A percentile compares a stretch with the other conserved stretches of the same genome.
Evolutionary conservation across 2,888 invertebrate species (phyloP).

Genomic region (Sepioteuthis lessoniana): DNA sequence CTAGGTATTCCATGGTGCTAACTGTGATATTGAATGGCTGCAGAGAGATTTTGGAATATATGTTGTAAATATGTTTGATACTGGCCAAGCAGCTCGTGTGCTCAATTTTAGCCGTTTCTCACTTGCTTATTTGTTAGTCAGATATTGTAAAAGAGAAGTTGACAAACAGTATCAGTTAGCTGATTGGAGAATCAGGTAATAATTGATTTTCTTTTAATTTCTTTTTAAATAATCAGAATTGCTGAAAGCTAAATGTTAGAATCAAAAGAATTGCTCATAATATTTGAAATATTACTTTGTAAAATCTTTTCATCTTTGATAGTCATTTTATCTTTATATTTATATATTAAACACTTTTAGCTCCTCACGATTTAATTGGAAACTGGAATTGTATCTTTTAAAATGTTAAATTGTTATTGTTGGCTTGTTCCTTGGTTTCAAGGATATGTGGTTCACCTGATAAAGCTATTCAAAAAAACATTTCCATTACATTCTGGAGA

Average conservation of each 20-base stretch:
- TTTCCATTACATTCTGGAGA: too few relatives aligned
- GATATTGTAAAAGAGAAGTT: slow-evolving; percentile 85
- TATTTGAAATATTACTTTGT: too few relatives aligned
- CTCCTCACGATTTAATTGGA: too few relatives aligned
- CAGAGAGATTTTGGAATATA: slow-evolving; percentile 96
- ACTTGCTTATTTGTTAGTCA: slow-evolving; percentile 83
- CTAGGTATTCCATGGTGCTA: slow-evolving; percentile 93
- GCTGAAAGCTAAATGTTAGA: neutral
- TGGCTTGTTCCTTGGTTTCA: too few relatives aligned
- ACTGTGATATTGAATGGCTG: slow-evolving; percentile 91
- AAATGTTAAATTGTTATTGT: too few relatives aligned
- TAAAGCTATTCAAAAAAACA: too few relatives aligned
- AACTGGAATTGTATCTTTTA: too few relatives aligned
- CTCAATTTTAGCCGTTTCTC: slow-evolving; percentile 84
- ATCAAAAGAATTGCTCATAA: neutral
- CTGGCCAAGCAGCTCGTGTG: slow-evolving; percentile 87
- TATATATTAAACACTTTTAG: too few relatives aligned
- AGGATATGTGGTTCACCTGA: too few relatives aligned
- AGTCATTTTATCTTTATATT: too few relatives aligned
- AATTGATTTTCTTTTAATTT: neutral
- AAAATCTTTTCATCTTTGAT: too few relatives aligned
- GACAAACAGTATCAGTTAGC: slow-evolving; percentile 95
- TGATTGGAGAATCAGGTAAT: slow-evolving; percentile 90
- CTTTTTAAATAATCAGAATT: neutral
- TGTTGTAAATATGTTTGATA: slow-evolving; percentile 97